Conservation (phyloP, 2,797 vertebrate species). For the Spondyliosoma cantharus region DNA sequence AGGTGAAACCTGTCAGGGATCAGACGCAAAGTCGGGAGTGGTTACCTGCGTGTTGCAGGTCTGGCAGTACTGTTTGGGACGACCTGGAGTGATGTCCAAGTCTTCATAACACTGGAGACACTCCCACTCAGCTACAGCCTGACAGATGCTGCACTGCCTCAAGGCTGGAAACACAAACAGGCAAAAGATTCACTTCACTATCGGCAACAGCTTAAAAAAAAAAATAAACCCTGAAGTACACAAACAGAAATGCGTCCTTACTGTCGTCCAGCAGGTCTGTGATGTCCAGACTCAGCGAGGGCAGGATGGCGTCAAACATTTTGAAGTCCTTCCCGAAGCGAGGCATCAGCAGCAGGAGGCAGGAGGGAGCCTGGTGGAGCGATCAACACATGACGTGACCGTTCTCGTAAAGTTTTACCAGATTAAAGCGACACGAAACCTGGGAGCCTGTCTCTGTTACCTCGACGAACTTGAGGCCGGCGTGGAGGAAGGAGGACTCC, state of each 20-base stretch:
- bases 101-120: slow-evolving; percentile 88
- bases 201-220: background rate
- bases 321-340: slow-evolving; percentile 90
- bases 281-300: slow-evolving; percentile 86
- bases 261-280: slow-evolving; percentile 90
- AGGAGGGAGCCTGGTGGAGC: slow-evolving; percentile 85
- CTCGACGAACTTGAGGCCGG: slow-evolving; percentile 89
- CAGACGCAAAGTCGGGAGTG: background rate
- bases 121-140: slow-evolving; percentile 86
- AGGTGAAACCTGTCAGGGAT: background rate
- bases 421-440: background rate
- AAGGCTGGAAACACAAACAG: slow-evolving; percentile 72
- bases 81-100: slow-evolving; percentile 83
- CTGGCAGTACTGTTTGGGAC: slow-evolving; percentile 87
- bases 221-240: background rate
- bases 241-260: slow-evolving; percentile 56
- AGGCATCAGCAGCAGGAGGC: slow-evolving; percentile 88
- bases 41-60: slow-evolving; percentile 86
- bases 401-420: background rate
- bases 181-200: background rate
- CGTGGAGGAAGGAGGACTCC: slow-evolving; percentile 86
- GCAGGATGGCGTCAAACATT: slow-evolving; percentile 88
- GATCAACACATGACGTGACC: accelerated
- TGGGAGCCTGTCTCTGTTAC: slow-evolving; percentile 53
- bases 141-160: slow-evolving; percentile 89